Base-by-base conservation (phyloP, 2,797 vertebrate genomes). In the Takifugu ocellatus region DNA sequence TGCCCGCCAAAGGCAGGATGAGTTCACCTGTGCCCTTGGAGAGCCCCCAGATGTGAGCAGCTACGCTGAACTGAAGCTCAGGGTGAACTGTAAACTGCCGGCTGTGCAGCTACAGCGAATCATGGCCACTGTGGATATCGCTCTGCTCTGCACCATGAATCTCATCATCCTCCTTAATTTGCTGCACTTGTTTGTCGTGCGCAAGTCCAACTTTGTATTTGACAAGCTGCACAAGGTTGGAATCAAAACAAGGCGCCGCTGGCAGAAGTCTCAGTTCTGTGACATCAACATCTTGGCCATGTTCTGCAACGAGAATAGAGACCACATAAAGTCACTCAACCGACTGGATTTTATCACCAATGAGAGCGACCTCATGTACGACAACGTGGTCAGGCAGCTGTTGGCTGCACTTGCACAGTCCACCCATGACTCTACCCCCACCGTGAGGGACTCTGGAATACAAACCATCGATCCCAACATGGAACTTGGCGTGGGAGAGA, bases 211-310 rank as follows among this genome's bases (percentile, higher is more conserved):
- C 89, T 99, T 99, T 82, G 96, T 99, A 24, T 99, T 99, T 59
- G 95, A 98, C 91, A 99, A 99, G 82, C 89, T 99, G 77, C 95
- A 98, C 78, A 99, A 99, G 88, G 96, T 99, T 10, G 97, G 97
- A 27, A 98, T 99, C 73, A 97, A 98, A 86, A 98, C 95, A 0
- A 93, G 95, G 21, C 91, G 94, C 2, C 95, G 97, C 75, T 99
- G 96, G 97, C 96, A 95, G 81, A 97, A 98, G 84, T 98, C 97
- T 0, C 97, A 95, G 88, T 99, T 99, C 90, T 99, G 97, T 3
- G 97, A 99, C 79, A 99, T 99, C 76, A 99, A 99, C 88, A 99
- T 99, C 85, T 87, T 99, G 79, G 97, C 97, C 53, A 95, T 99
- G 96, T 99, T 99, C 87, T 99, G 97, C 83, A 95, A 99, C 11